Evolutionary conservation across 2,797 vertebrate genomes (phyloP).

Genomic region (Hippocampus kuda): DNA sequence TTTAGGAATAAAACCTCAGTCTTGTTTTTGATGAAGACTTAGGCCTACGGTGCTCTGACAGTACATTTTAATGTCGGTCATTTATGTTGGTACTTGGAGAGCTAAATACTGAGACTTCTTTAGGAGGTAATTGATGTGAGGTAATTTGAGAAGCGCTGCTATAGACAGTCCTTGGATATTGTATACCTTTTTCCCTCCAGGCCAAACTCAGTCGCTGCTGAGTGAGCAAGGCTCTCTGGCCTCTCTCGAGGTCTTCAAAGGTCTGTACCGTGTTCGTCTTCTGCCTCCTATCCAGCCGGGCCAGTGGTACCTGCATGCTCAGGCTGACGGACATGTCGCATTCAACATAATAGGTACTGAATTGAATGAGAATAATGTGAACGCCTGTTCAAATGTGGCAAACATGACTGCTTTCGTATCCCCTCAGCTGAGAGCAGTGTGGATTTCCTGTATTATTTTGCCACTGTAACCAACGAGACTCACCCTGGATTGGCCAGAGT

Average conservation of each 20-base stretch:
- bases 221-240: conserved; percentile 47
- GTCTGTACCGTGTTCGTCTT: conserved; percentile 68
- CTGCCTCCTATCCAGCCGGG: conserved; percentile 62
- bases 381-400: neutral
- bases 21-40: too few species aligned
- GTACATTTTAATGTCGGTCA: too few species aligned
- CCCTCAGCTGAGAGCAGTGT: conserved; percentile 69
- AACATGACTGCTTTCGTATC: neutral
- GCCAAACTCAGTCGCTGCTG: conserved; percentile 55
- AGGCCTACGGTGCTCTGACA: too few species aligned
- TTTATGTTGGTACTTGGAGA: too few species aligned
- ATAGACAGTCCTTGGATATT: neutral
- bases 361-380: neutral
- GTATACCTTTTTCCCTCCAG: conserved; percentile 30
- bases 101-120: neutral
- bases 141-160: neutral
- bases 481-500: conserved; percentile 76
- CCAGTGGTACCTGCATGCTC: conserved; percentile 65
- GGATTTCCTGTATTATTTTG: conserved; percentile 82
- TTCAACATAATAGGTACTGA: conserved; percentile 72
- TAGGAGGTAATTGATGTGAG: neutral
- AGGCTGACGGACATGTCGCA: conserved; percentile 53
- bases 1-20: too few species aligned
- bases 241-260: conserved; percentile 51
- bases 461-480: conserved; percentile 66